Evolutionary conservation across 2,113 vertebrate genomes (phyloP).

Genomic region (Suncus etruscus): DNA sequence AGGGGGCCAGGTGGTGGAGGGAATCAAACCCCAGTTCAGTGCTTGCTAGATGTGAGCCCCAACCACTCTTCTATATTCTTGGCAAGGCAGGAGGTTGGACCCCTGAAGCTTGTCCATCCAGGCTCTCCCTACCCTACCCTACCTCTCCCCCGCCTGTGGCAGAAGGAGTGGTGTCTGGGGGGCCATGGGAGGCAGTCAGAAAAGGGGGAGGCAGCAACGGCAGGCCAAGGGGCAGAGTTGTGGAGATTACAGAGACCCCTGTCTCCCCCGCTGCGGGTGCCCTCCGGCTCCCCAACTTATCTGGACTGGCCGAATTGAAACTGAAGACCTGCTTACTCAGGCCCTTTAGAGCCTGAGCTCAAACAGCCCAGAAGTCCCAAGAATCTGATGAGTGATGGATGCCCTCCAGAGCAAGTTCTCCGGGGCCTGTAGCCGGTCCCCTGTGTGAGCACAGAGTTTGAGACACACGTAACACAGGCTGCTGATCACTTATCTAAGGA

Average conservation of each 20-base stretch:
- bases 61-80: neutral
- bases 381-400: slow-evolving; percentile 73
- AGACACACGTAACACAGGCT: slow-evolving; percentile 13
- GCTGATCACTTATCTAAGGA: slow-evolving; percentile 48
- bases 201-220: neutral
- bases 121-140: neutral
- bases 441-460: neutral
- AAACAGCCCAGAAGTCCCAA: neutral
- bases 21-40: no score
- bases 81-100: neutral
- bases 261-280: neutral
- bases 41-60: no score
- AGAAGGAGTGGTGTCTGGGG: neutral
- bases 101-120: neutral
- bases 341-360: slow-evolving; percentile 43
- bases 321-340: slow-evolving; percentile 66
- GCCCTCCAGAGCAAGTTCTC: slow-evolving; percentile 9
- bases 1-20: no score
- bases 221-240: neutral
- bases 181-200: neutral
- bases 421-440: slow-evolving; percentile 1
- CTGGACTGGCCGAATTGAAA: slow-evolving; percentile 78
- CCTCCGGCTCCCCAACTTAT: slow-evolving; percentile 44
- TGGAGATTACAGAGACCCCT: neutral
- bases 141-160: neutral